Percentiles rank a stretch among this genome's conserved stretches.
Evolutionary conservation across 2,888 invertebrate genomes (phyloP).

Genomic region (Heliothis peltigera): DNA sequence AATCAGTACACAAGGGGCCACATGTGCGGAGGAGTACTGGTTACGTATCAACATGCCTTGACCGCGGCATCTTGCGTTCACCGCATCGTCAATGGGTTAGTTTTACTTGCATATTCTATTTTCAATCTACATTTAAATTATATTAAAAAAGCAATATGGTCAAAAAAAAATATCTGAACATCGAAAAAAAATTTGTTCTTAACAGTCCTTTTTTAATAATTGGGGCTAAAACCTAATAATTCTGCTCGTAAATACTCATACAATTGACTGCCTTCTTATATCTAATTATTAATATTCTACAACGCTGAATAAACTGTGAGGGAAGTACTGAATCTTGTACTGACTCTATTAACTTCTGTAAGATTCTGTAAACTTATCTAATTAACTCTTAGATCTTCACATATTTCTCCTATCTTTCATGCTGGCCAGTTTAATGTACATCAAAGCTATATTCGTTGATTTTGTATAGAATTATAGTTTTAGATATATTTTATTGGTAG

Average conservation of each 20-base stretch:
- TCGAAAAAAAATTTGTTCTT: too few relatives aligned
- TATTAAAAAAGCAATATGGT: too few relatives aligned
- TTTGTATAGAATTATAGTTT: slow-evolving; percentile 4
- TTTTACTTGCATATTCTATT: slow-evolving; percentile 3
- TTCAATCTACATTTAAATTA: too few relatives aligned
- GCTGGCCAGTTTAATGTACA: not conserved
- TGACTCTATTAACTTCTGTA: slow-evolving; percentile 41
- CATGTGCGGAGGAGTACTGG: slow-evolving; percentile 66
- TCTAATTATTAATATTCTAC: slow-evolving; percentile 12
- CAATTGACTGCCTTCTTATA: slow-evolving; percentile 5
- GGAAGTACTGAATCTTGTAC: slow-evolving; percentile 46
- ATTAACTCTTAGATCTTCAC: slow-evolving; percentile 56
- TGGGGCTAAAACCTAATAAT: not conserved
- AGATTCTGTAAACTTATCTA: slow-evolving; percentile 47
- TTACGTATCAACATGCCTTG: slow-evolving; percentile 62
- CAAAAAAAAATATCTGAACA: too few relatives aligned
- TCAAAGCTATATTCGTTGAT: slow-evolving; percentile 8
- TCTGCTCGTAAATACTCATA: not conserved
- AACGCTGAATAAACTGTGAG: slow-evolving; percentile 31
- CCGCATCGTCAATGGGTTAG: slow-evolving; percentile 36
- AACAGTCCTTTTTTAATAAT: too few relatives aligned
- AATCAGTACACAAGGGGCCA: slow-evolving; percentile 51
- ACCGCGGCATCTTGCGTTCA: slow-evolving; percentile 64
- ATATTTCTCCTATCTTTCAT: slow-evolving; percentile 11
- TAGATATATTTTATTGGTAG: slow-evolving; percentile 1